Conservation (phyloP, 2,888 invertebrate genomes). For the Noctuana brunneofusca region DNA sequence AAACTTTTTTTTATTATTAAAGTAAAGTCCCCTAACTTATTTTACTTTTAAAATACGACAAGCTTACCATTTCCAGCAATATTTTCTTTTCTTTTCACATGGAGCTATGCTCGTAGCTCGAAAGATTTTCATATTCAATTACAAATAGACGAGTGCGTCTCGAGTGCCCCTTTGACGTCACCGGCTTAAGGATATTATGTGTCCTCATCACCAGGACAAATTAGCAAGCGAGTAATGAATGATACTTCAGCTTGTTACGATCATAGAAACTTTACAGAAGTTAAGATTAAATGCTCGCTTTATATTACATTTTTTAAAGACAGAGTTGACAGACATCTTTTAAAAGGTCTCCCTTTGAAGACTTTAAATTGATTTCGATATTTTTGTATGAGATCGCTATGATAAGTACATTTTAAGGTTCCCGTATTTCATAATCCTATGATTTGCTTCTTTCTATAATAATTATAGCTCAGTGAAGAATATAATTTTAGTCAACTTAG, state of each 20-base stretch:
- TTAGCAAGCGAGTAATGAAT: constrained; percentile 38
- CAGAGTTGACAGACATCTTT: not conserved
- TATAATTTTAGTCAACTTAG: too few species aligned
- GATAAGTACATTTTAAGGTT: too few species aligned
- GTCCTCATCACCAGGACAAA: constrained; percentile 40
- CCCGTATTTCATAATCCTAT: too few species aligned
- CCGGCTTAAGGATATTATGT: constrained; percentile 68
- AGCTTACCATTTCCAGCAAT: constrained; percentile 12
- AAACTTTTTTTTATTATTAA: too few species aligned
- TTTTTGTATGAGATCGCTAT: too few species aligned
- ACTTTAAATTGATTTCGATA: too few species aligned
- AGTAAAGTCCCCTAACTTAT: too few species aligned
- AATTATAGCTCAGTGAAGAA: too few species aligned
- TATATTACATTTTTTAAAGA: not conserved
- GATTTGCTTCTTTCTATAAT: too few species aligned
- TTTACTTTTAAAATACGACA: too few species aligned
- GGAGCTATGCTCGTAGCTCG: constrained; percentile 47
- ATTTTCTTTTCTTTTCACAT: not conserved
- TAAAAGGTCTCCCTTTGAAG: too few species aligned
- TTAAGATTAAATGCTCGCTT: not conserved
- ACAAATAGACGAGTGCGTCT: constrained; percentile 81
- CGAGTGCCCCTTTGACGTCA: constrained; percentile 75
- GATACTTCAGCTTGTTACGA: constrained; percentile 16
- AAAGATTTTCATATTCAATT: constrained; percentile 82
- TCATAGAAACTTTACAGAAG: not conserved